Conservation (phyloP, 1,140 invertebrate species). For the Gonatopus flavifemur region DNA sequence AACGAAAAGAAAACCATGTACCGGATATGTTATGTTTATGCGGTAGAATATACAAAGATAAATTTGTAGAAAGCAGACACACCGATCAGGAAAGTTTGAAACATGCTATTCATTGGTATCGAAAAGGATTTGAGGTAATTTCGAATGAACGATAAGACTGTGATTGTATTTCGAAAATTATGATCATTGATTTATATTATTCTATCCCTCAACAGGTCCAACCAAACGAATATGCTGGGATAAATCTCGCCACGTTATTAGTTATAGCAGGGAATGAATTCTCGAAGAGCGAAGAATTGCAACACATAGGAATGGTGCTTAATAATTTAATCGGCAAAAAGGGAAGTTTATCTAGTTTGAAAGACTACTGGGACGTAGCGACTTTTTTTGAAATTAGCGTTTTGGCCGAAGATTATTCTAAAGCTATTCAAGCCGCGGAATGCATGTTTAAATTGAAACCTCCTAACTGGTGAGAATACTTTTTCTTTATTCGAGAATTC, state of each 20-base stretch:
- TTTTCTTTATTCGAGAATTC: background rate
- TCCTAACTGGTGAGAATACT: constrained; percentile 79
- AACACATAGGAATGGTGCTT: constrained; percentile 90
- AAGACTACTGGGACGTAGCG: constrained; percentile 99
- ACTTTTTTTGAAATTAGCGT: constrained; percentile 99
- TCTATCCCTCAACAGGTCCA: constrained; percentile 67
- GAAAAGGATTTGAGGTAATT: constrained; percentile 86
- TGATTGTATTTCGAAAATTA: too few species aligned
- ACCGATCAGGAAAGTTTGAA: constrained; percentile 85
- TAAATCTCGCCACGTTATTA: constrained; percentile 96
- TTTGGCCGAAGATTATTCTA: constrained; percentile 93
- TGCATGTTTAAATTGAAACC: constrained; percentile 99
- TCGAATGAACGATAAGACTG: background rate
- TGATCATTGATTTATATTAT: constrained; percentile 3
- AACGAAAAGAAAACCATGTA: constrained; percentile 91
- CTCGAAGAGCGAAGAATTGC: constrained; percentile 85
- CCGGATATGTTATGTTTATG: constrained; percentile 98
- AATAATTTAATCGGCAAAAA: constrained; percentile 99
- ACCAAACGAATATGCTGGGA: constrained; percentile 98
- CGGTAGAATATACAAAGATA: constrained; percentile 98
- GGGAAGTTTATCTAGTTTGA: constrained; percentile 87
- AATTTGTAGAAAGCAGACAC: constrained; percentile 95
- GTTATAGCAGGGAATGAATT: constrained; percentile 98
- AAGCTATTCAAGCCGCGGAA: constrained; percentile 96
- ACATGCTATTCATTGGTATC: constrained; percentile 96